Conservation (phyloP, 1,140 invertebrate species). For the Gyrodactylus salaris region DNA sequence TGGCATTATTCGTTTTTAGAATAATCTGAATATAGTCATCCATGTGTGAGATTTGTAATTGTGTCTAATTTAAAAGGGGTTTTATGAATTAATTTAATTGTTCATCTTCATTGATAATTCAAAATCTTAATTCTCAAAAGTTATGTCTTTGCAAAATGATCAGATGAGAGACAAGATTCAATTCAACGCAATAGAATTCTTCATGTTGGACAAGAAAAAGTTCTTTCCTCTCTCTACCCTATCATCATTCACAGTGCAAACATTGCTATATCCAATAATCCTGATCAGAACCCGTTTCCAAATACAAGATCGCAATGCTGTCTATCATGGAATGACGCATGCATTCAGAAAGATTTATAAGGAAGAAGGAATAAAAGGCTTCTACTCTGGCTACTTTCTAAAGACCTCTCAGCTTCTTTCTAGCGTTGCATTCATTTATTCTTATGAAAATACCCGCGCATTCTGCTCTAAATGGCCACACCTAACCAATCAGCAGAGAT, state of each 20-base stretch:
- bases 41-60: neutral
- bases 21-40: neutral
- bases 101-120: too few species aligned
- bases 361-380: slow-evolving; percentile 45
- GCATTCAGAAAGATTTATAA: slow-evolving; percentile 53
- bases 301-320: slow-evolving; percentile 22
- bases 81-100: too few species aligned
- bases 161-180: neutral
- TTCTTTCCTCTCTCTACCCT: slow-evolving; percentile 64
- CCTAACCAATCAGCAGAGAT: slow-evolving; percentile 27
- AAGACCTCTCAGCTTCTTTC: slow-evolving; percentile 25
- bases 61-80: neutral
- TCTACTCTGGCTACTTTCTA: slow-evolving; percentile 80
- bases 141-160: too few species aligned
- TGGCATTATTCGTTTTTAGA: neutral
- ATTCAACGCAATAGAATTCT: slow-evolving; percentile 51
- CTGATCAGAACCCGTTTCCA: slow-evolving; percentile 84
- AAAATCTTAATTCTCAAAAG: too few species aligned
- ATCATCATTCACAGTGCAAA: slow-evolving; percentile 45
- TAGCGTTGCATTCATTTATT: slow-evolving; percentile 9
- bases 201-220: slow-evolving; percentile 82
- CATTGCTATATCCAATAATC: slow-evolving; percentile 62
- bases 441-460: neutral
- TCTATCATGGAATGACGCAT: slow-evolving; percentile 53
- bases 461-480: slow-evolving; percentile 2